Conservation (phyloP, 2,113 vertebrate genomes). For the Lepus timidus region DNA sequence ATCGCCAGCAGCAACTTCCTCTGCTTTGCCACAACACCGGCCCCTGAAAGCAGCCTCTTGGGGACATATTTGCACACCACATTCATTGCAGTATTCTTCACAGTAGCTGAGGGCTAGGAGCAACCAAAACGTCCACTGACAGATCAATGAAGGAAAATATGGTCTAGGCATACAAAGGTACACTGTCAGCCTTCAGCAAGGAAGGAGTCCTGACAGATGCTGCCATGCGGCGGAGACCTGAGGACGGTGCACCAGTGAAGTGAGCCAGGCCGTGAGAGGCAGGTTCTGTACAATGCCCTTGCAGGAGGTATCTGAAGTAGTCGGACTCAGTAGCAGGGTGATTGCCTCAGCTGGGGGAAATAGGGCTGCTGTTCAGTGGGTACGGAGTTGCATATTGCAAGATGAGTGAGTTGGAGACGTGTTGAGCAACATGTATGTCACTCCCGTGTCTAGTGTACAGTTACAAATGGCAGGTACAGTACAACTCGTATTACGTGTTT, state of each 20-base stretch:
- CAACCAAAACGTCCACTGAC: neutral
- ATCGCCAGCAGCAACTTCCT: no score
- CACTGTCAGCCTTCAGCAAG: neutral
- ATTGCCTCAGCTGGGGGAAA: neutral
- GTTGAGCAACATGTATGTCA: neutral
- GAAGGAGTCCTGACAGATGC: neutral
- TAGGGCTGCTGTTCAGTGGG: neutral
- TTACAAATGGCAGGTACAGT: neutral
- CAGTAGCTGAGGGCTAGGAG: neutral
- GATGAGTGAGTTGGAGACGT: neutral
- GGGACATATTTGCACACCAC: neutral
- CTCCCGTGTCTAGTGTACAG: neutral
- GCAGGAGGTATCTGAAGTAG: neutral
- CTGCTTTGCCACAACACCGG: no score
- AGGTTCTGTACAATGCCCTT: neutral
- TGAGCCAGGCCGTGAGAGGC: neutral
- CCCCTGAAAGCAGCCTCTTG: neutral
- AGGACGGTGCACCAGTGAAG: neutral
- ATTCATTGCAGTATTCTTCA: neutral
- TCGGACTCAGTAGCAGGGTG: neutral
- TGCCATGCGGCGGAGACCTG: neutral
- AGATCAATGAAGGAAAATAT: neutral
- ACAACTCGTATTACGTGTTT: neutral
- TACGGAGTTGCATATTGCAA: neutral
- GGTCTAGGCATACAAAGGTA: no score